Evolutionary conservation across 2,888 invertebrate species (phyloP).

Genomic region (Clunio marinus): DNA sequence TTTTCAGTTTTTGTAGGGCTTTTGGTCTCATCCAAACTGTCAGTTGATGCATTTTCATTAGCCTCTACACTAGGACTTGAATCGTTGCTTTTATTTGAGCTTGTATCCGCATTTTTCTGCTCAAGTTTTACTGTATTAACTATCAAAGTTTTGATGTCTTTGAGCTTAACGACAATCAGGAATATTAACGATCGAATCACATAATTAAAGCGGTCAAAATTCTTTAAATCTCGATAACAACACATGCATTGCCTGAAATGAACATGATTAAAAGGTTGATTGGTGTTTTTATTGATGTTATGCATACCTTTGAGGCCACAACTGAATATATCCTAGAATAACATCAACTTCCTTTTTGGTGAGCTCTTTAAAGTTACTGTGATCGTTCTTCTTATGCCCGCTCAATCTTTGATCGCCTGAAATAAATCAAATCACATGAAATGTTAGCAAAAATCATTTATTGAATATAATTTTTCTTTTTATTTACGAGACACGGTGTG

Average conservation of each 20-base stretch:
- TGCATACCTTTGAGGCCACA: slow-evolving; percentile 81
- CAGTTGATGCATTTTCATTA: slow-evolving; percentile 36
- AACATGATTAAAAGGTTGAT: no score
- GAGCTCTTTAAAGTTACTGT: slow-evolving; percentile 50
- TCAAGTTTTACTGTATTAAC: slow-evolving; percentile 41
- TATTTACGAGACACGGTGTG: not conserved
- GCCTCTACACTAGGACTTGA: not conserved
- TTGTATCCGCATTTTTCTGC: slow-evolving; percentile 23
- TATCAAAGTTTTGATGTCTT: slow-evolving; percentile 62
- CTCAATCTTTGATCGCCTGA: slow-evolving; percentile 75
- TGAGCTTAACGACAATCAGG: slow-evolving; percentile 76
- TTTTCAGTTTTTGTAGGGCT: no score
- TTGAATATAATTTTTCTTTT: not conserved
- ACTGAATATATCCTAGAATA: slow-evolving; percentile 77
- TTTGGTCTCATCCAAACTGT: not conserved
- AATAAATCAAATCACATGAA: no score
- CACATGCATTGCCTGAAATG: slow-evolving; percentile 89
- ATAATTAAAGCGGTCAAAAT: slow-evolving; percentile 85
- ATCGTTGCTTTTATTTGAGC: not conserved
- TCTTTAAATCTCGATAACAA: slow-evolving; percentile 86
- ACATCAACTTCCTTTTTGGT: slow-evolving; percentile 77
- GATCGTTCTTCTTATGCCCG: slow-evolving; percentile 72
- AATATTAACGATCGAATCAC: slow-evolving; percentile 83
- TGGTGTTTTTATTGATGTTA: no score
- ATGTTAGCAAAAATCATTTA: no score